Conservation (phyloP, 2,888 invertebrate species). For the Scaptomyza cyrtandrae region DNA sequence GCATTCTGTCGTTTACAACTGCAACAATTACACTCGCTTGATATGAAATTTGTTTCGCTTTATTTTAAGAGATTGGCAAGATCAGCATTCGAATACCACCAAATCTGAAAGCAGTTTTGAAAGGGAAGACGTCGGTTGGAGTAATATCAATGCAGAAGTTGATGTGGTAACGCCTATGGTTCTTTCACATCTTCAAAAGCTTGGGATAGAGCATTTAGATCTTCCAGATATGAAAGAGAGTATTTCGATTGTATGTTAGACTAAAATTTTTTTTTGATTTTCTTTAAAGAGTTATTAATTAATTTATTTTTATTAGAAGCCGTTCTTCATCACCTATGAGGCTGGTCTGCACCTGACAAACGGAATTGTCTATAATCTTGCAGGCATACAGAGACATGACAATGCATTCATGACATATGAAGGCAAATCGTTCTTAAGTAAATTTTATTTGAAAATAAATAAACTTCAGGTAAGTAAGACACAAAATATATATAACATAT, state of each 20-base stretch:
- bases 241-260: slow-evolving; percentile 78
- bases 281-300: background rate
- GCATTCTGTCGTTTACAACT: too few relatives aligned
- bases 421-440: slow-evolving; percentile 81
- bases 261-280: too few relatives aligned
- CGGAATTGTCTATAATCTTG: slow-evolving; percentile 82
- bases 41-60: background rate
- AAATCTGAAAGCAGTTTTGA: slow-evolving; percentile 45
- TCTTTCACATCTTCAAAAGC: slow-evolving; percentile 76
- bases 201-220: slow-evolving; percentile 79
- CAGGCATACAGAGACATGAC: slow-evolving; percentile 78
- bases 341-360: slow-evolving; percentile 81
- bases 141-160: slow-evolving; percentile 83
- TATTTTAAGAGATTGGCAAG: slow-evolving; percentile 25
- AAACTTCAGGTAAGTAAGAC: slow-evolving; percentile 78
- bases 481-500: background rate
- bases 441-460: slow-evolving; percentile 80
- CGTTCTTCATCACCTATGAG: slow-evolving; percentile 81
- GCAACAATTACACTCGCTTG: too few relatives aligned
- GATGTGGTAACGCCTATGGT: slow-evolving; percentile 83
- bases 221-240: slow-evolving; percentile 83
- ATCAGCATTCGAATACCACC: slow-evolving; percentile 5
- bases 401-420: slow-evolving; percentile 83
- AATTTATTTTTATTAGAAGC: slow-evolving; percentile 66
- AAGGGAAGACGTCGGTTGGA: slow-evolving; percentile 78